Conservation (phyloP, 2,797 vertebrate genomes). For the Peromyscus attwateri region DNA sequence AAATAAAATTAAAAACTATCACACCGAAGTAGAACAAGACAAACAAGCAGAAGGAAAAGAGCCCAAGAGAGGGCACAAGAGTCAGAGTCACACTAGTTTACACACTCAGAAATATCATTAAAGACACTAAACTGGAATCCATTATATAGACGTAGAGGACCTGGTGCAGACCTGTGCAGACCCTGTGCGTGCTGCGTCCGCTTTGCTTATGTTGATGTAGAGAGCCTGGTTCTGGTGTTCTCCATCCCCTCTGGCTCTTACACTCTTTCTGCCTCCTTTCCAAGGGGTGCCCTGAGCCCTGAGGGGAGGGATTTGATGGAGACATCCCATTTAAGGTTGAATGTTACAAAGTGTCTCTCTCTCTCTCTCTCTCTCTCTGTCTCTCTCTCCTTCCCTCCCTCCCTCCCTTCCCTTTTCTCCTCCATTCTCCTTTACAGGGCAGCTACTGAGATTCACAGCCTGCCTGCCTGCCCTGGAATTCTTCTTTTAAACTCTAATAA, state of each 20-base stretch:
- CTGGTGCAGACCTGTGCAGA: neutral
- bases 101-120: neutral
- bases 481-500: neutral
- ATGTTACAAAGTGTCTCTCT: neutral
- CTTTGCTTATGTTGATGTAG: neutral
- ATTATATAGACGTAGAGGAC: neutral
- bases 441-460: neutral
- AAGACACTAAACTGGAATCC: neutral
- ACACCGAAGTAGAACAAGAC: no score
- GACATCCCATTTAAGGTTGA: neutral
- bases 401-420: no score
- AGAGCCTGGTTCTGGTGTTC: neutral
- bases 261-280: neutral
- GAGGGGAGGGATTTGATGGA: no score
- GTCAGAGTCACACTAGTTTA: neutral
- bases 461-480: neutral
- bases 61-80: neutral
- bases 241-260: neutral
- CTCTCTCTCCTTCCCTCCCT: no score
- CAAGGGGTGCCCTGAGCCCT: neutral
- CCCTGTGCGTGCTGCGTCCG: neutral
- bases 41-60: no score
- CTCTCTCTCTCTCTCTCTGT: neutral
- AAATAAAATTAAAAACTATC: neutral
- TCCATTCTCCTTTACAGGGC: neutral